Evolutionary conservation across 2,888 invertebrate species (phyloP).

Genomic region (Napeogenes sylphis): DNA sequence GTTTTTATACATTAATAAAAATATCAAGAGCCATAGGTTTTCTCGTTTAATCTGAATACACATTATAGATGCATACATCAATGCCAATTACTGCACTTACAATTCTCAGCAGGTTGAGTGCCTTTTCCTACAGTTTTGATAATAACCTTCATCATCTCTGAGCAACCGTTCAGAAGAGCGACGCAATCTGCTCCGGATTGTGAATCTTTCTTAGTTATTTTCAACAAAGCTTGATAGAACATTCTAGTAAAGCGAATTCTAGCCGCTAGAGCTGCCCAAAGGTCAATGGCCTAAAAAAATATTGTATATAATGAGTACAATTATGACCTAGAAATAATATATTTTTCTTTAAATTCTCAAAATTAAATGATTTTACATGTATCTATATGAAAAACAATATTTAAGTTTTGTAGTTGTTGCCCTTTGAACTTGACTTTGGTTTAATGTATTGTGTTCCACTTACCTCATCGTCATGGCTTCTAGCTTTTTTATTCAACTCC

Average conservation of each 20-base stretch:
- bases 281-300: slow-evolving; percentile 46
- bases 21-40: too few species aligned
- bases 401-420: too few species aligned
- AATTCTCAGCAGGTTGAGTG: slow-evolving; percentile 81
- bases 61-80: too few species aligned
- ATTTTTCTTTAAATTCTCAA: too few species aligned
- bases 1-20: too few species aligned
- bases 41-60: too few species aligned
- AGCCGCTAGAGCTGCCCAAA: slow-evolving; percentile 83
- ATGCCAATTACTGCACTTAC: slow-evolving; percentile 54
- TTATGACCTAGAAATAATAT: not conserved
- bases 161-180: slow-evolving; percentile 86
- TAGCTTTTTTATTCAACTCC: slow-evolving; percentile 85
- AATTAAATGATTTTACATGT: too few species aligned
- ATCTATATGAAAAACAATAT: too few species aligned
- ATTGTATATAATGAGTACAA: not conserved
- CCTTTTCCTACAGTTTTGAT: slow-evolving; percentile 84
- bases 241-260: slow-evolving; percentile 92
- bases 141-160: slow-evolving; percentile 89
- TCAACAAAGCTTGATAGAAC: slow-evolving; percentile 87
- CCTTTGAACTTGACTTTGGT: too few species aligned
- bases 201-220: slow-evolving; percentile 82
- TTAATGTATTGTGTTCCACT: not conserved
- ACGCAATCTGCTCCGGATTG: slow-evolving; percentile 86
- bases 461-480: slow-evolving; percentile 77